Evolutionary conservation across 1,140 invertebrate species (phyloP).

Genomic region (Phymorhynchus buccinoides): DNA sequence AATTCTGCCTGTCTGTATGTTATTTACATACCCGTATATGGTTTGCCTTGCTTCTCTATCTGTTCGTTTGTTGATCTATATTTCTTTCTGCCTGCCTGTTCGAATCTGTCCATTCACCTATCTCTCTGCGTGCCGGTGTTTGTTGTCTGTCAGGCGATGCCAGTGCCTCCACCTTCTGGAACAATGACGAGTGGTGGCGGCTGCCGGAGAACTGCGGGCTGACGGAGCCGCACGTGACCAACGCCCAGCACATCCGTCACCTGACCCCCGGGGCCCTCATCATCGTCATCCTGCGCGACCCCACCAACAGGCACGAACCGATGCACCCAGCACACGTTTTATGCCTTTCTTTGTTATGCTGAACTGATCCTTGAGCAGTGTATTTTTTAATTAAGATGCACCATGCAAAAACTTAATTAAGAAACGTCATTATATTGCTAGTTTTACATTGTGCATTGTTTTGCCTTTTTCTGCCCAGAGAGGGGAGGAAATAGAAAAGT

Average conservation of each 20-base stretch:
- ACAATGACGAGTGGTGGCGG: constrained; percentile 65
- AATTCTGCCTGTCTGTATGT: no score
- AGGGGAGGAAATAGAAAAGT: no score
- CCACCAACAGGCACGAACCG: constrained; percentile 65
- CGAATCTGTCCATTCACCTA: neutral
- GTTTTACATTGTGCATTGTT: no score
- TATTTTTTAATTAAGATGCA: no score
- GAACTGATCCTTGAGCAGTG: no score
- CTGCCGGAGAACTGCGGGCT: constrained; percentile 59
- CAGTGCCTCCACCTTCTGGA: constrained; percentile 67
- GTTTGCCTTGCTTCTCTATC: neutral
- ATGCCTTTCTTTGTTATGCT: no score
- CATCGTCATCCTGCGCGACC: constrained; percentile 64
- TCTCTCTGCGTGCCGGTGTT: neutral
- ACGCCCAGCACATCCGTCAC: constrained; percentile 61
- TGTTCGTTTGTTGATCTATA: neutral
- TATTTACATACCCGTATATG: no score
- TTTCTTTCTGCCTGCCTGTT: neutral
- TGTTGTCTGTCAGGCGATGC: constrained; percentile 59
- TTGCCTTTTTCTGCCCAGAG: no score
- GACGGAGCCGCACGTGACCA: constrained; percentile 58
- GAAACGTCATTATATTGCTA: no score
- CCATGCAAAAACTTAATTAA: no score
- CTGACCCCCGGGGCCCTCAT: constrained; percentile 62
- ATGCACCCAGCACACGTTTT: no score